Percentiles rank a stretch among this genome's conserved stretches.
phyloP scores from a whole-genome alignment of 2,113 vertebrate genomes.

The Daphoenositta chrysoptera region DNA sequence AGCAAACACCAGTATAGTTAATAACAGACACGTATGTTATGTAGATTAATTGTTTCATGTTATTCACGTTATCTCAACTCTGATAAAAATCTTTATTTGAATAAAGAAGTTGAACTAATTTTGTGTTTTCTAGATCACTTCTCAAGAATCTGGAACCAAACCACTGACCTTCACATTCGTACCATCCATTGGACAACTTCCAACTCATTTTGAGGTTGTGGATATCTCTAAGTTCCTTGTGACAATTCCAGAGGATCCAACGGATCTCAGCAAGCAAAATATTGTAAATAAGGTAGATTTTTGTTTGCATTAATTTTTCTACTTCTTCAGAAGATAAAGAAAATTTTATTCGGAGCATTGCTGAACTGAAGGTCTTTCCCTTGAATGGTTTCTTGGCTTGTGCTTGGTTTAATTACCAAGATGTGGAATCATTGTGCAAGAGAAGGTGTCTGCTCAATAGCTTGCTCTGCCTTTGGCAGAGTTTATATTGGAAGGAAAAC shows the following conservation, averaged over 20 bases:
- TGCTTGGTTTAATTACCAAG: not conserved
- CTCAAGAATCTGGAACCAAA: constrained; percentile 68
- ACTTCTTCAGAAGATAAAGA: not conserved
- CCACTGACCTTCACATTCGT: constrained; percentile 82
- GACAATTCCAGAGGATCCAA: constrained; percentile 64
- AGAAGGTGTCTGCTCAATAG: not conserved
- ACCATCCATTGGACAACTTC: constrained; percentile 80
- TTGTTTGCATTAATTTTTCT: not conserved
- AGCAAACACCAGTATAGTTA: not conserved
- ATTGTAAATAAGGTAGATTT: constrained; percentile 68
- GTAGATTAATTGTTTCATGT: not conserved
- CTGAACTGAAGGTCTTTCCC: not conserved
- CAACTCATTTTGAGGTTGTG: constrained; percentile 71
- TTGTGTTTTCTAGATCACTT: constrained; percentile 62
- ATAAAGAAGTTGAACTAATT: constrained; percentile 1
- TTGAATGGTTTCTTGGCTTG: not conserved
- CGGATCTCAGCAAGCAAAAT: constrained; percentile 44
- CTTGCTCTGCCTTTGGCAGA: not conserved
- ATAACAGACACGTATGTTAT: not conserved
- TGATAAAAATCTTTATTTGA: not conserved
- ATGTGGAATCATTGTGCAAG: not conserved
- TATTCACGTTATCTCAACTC: not conserved
- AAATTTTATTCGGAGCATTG: not conserved
- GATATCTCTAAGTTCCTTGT: constrained; percentile 68
- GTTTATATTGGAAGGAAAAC: not conserved